Percentiles rank a stretch among this genome's conserved stretches.
Conservation (phyloP, 2,888 invertebrate genomes). For the Xestia rhomboidea region DNA sequence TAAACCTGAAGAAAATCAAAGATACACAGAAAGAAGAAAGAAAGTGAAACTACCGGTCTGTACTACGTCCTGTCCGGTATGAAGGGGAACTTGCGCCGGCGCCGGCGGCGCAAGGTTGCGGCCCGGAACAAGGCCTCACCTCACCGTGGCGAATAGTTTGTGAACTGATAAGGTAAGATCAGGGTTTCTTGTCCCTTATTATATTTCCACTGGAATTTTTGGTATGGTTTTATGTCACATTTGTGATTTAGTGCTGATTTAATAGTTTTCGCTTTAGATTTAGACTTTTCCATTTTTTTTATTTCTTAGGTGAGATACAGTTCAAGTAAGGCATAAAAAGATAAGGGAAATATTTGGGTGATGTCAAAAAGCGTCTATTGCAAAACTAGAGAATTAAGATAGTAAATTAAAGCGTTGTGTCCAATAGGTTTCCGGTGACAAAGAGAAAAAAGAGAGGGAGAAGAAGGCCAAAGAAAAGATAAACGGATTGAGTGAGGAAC, state of each 20-base stretch:
- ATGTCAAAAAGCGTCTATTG: neutral
- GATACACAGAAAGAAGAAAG: slow-evolving; percentile 10
- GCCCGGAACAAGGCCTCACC: slow-evolving; percentile 35
- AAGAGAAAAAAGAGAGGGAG: neutral
- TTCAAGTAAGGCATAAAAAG: too few relatives aligned
- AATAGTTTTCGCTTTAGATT: neutral
- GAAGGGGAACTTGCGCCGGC: slow-evolving; percentile 28
- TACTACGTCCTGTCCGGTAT: slow-evolving; percentile 42
- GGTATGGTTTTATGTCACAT: neutral
- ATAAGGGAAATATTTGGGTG: neutral
- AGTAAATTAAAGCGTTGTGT: neutral
- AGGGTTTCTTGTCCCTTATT: slow-evolving; percentile 22
- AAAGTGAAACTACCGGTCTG: slow-evolving; percentile 55
- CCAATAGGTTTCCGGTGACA: neutral
- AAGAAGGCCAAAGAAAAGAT: neutral
- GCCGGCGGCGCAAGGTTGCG: slow-evolving; percentile 39
- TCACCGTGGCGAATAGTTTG: slow-evolving; percentile 4
- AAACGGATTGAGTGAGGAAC: neutral
- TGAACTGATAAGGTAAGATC: slow-evolving; percentile 28
- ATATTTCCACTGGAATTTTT: neutral
- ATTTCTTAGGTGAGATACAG: neutral
- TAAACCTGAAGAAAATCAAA: slow-evolving; percentile 26
- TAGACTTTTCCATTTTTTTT: neutral
- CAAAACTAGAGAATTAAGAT: neutral
- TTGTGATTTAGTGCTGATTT: neutral